phyloP scores from a whole-genome alignment of 2,797 vertebrate species.

The Gallinago solitaria region DNA sequence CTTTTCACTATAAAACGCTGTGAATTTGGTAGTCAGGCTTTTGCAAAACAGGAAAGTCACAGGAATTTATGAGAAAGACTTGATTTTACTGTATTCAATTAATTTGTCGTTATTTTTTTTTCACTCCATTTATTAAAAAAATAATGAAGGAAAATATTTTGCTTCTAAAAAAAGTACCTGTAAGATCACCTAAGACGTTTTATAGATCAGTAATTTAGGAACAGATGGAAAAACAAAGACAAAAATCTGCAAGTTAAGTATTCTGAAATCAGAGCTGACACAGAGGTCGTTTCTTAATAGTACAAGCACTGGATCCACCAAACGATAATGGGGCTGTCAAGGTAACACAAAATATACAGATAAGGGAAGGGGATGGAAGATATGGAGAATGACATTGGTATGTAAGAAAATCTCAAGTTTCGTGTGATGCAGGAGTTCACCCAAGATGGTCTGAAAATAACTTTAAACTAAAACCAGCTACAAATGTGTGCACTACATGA shows the following conservation, averaged over 20 bases:
- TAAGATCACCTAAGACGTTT: not conserved
- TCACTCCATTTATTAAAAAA: not conserved
- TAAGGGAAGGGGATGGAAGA: not conserved
- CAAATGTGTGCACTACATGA: not conserved
- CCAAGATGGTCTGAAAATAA: not conserved
- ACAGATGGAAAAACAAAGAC: not conserved
- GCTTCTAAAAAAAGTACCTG: not conserved
- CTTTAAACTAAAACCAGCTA: not conserved
- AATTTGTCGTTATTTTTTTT: not conserved
- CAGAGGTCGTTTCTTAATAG: not conserved
- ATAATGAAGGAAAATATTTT: not conserved
- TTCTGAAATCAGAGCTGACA: not conserved
- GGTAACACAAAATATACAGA: not conserved
- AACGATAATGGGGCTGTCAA: not conserved
- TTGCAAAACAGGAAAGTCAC: not conserved
- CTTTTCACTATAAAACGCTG: not conserved
- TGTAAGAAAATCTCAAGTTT: constrained; percentile 18
- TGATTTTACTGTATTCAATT: not conserved
- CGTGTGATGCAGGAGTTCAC: not conserved
- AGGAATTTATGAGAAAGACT: not conserved
- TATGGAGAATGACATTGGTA: not conserved
- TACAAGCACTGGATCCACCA: not conserved
- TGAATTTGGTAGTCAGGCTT: not conserved
- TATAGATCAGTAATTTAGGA: not conserved
- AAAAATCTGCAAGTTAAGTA: not conserved